Evolutionary conservation across 2,797 vertebrate genomes (phyloP).

Genomic region (Pangasius larnaudii): DNA sequence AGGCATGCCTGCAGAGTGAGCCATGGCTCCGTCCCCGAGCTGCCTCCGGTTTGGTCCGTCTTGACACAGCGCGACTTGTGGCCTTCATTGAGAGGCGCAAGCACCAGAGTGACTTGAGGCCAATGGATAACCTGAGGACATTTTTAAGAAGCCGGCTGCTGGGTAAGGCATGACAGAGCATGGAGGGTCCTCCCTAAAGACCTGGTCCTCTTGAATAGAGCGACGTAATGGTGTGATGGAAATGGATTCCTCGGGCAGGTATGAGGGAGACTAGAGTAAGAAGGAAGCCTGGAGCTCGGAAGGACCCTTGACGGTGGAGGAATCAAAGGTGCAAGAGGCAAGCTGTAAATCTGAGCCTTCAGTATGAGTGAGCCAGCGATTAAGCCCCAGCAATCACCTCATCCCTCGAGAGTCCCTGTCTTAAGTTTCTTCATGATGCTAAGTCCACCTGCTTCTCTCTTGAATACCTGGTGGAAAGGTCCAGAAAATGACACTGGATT

Average conservation of each 20-base stretch:
- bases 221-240: neutral
- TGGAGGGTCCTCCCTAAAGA: neutral
- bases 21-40: conserved; percentile 86
- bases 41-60: conserved; percentile 71
- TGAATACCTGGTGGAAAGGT: neutral
- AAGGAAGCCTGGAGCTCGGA: neutral
- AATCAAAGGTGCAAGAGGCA: neutral
- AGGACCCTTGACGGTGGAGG: neutral
- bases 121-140: conserved; percentile 88
- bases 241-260: neutral
- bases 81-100: conserved; percentile 96
- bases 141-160: conserved; percentile 92
- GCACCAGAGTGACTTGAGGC: conserved; percentile 95
- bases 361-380: neutral
- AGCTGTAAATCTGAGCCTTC: neutral
- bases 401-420: neutral
- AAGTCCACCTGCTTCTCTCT: neutral
- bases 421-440: neutral
- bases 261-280: neutral
- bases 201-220: neutral
- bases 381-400: neutral
- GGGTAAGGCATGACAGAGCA: conserved; percentile 79
- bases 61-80: conserved; percentile 93
- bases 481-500: neutral
- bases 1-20: conserved; percentile 86